Evolutionary conservation across 2,113 vertebrate species (phyloP), one percentile per base, ranked within the genome.

Genomic region (Empidonax traillii): DNA sequence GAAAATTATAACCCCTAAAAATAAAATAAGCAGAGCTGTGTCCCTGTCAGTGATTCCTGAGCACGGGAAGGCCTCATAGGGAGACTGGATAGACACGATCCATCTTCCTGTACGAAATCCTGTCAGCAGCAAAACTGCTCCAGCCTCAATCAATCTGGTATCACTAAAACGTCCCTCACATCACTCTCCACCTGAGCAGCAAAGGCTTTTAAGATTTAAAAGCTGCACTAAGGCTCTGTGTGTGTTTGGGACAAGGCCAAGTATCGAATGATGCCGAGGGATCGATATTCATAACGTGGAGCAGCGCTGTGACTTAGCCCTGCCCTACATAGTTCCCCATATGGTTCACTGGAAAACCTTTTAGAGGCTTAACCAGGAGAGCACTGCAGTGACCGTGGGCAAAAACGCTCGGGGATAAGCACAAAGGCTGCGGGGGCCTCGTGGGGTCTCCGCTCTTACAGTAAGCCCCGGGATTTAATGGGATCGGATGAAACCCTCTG

Each of bases 201-300:
- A 74, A 87, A 92, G 52, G 69, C 69, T 87, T 67, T 85, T 55
- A 67, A 51, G 4, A 8, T 94, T 89, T 85, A 68, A 92, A 82
- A 92, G 89, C 95, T 79, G 56, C 35, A 13, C 53, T 52, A 19
- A 78, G 76, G 28, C 65, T 30, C 1, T 31, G 33, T 21, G 14
- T 63, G 4, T 43, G 14, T 44, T 87, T 94, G 94, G 94, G 61
- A 82, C 37, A 8, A 82, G 46, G 89, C 94, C 93, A 94, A 74
- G 31, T 71, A 94, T 67, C 84, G 86, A 95, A 51, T 44, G 74
- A 81, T 12, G 77, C 49, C 10, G 11, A 53, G 52, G 78, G 62
- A 92, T 87, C 90, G 0, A 92, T 93, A 84, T 12, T 53, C n/a
- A 44, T 20, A 39, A 62, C 12, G 23, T 20, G 43, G 58, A 66